Percentiles rank a stretch among this genome's conserved stretches.
Evolutionary conservation across 2,797 vertebrate species (phyloP).

Genomic region (Peromyscus melanophrys): DNA sequence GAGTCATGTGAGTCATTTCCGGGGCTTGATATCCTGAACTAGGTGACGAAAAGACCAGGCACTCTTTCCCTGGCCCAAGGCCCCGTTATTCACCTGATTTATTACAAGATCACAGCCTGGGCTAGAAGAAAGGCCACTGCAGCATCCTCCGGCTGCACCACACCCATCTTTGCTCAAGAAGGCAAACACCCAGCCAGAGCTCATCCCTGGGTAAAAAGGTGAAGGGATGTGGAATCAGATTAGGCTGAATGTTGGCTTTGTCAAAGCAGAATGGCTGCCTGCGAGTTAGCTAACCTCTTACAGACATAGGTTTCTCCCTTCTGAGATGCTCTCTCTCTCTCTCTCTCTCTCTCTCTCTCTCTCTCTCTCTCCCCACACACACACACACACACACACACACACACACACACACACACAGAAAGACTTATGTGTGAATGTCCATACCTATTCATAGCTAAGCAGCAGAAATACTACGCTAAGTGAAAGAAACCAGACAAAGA

Average conservation of each 20-base stretch:
- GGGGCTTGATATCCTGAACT: background rate
- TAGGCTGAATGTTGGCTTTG: background rate
- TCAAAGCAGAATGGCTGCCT: background rate
- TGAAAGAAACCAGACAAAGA: conserved; percentile 12
- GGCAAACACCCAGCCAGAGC: background rate
- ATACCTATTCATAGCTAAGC: conserved; percentile 17
- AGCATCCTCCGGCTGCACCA: background rate
- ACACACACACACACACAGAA: background rate
- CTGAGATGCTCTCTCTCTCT: background rate
- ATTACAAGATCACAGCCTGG: background rate
- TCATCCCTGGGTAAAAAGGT: background rate
- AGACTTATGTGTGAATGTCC: conserved; percentile 27
- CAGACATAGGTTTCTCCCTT: background rate
- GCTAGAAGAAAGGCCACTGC: background rate
- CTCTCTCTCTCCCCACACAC: background rate
- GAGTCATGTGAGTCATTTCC: conserved; percentile 31
- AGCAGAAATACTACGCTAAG: conserved; percentile 24
- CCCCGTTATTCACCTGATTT: background rate
- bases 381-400: background rate
- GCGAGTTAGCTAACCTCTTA: conserved; percentile 38
- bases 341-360: background rate
- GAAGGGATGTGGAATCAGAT: background rate
- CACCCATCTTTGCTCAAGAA: background rate
- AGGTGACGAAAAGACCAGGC: background rate
- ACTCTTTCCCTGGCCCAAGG: background rate